Base-by-base conservation (phyloP, 2,888 invertebrate genomes). In the Sesamia inferens region DNA sequence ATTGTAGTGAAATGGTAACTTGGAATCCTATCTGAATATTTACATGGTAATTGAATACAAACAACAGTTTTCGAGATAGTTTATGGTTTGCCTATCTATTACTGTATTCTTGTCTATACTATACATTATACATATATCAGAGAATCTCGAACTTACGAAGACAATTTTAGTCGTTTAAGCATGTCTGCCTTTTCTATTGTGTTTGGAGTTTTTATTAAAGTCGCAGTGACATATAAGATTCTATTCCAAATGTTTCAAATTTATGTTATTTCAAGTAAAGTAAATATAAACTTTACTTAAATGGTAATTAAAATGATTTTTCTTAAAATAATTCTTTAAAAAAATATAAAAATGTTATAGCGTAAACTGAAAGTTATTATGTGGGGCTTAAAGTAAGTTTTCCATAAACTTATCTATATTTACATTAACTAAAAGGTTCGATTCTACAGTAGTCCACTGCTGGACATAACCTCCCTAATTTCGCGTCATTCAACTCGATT, bases 41-140 rank as follows among this genome's bases (percentile, higher is more conserved):
- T 74, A 78, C 74, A 63, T 74, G 22, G 31, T 65, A 82, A 79
- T 81, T 78, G 74, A 70, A 81, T 68, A 69, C 55, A 78, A 69
- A 78, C 68, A 78, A 69, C 19, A n/a, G 44, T 69, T 51, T 72
- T 62, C n/a, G 47, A 13, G 22, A 58, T 82, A 63, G 48, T 66
- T 68, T 72, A 57, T 68, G n/a, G 68, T 66, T 72, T 57, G 63
- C n/a, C 13, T 79, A 57, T 81, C 67, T 76, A 0, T 42, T 47
- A 22, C 54, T 64, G 62, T 68, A 51, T 57, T 61, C 54, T 31
- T 47, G 64, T 24, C 11, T 65, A 57, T 67, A n/a, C n/a, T n/a
- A n/a, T n/a, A n/a, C n/a, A n/a, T n/a, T n/a, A 31, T 31, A 31
- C 31, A 68, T 42, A 65, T 72, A 78, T 78, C 42, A 31, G 54